Percentiles rank a stretch among this genome's conserved stretches.
These are phyloP conservation scores for Megalops atlanticus DNA, from an alignment of 2,113 vertebrate species.

Conservation along the genomic window DNA sequence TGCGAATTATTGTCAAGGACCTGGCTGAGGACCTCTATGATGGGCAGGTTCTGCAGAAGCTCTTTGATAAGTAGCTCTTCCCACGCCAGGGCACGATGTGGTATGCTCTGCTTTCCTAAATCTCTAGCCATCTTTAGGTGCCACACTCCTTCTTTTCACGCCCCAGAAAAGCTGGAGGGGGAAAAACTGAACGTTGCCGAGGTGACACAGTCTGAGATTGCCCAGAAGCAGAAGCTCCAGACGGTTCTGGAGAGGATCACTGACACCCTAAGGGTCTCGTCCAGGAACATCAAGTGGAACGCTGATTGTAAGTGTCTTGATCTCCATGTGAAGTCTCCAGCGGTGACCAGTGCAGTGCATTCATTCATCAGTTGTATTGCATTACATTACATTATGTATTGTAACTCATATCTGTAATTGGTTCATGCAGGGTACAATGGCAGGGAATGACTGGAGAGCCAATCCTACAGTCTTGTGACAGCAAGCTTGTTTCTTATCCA, in stretches of 20 bases:
- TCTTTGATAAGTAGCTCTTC: conserved; percentile 76
- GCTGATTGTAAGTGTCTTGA: conserved; percentile 79
- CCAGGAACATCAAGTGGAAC: conserved; percentile 84
- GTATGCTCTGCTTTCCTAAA: neutral
- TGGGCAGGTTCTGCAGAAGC: conserved; percentile 87
- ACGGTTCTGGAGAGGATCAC: conserved; percentile 89
- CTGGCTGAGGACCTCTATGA: conserved; percentile 86
- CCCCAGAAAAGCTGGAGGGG: conserved; percentile 79
- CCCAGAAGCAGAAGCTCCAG: conserved; percentile 87
- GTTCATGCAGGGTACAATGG: too few species aligned
- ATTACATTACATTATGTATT: neutral
- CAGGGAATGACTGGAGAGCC: too few species aligned
- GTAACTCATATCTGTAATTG: too few species aligned
- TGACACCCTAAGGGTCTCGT: conserved; percentile 82
- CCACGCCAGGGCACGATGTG: neutral
- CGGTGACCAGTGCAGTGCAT: neutral
- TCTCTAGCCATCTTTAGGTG: neutral
- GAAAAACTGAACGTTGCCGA: conserved; percentile 87
- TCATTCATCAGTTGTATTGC: too few species aligned
- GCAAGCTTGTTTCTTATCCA: too few species aligned
- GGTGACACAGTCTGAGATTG: conserved; percentile 88
- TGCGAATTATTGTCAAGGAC: conserved; percentile 89
- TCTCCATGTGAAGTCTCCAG: neutral
- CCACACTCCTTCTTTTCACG: neutral
- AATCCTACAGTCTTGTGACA: too few species aligned